These are phyloP conservation scores for Stomatorhinus ivindoensis DNA, from an alignment of 2,113 vertebrate species.

Conservation along the genomic window DNA sequence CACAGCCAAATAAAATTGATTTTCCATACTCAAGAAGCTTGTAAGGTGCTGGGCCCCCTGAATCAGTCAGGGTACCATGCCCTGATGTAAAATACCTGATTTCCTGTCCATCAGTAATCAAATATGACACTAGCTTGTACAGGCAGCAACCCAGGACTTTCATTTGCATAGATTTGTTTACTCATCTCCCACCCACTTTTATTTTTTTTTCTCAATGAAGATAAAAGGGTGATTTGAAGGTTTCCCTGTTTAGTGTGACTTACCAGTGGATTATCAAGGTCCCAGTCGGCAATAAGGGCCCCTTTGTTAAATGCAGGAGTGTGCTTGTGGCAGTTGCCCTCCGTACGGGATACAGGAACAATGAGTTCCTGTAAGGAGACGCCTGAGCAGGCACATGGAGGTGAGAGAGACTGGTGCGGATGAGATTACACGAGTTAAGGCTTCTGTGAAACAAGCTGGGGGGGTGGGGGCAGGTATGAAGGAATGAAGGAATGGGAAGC, in stretches of 20 bases:
- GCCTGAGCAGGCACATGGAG: conserved; percentile 43
- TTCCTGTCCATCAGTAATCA: conserved; percentile 14
- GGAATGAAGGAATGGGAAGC: neutral
- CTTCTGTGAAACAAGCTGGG: neutral
- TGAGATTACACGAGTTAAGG: conserved; percentile 37
- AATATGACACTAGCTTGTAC: conserved; percentile 21
- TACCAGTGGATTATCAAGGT: conserved; percentile 14
- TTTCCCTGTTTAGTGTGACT: conserved; percentile 8
- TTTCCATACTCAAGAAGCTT: neutral
- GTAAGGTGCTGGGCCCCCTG: neutral
- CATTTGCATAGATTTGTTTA: conserved; percentile 2
- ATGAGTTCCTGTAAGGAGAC: conserved; percentile 28
- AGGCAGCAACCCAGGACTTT: conserved; percentile 6
- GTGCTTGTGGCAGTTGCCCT: conserved; percentile 27
- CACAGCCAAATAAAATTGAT: neutral
- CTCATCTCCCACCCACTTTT: neutral
- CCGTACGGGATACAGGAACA: conserved; percentile 22
- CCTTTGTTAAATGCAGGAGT: conserved; percentile 35
- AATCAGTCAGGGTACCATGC: neutral
- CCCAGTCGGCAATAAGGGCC: conserved; percentile 26
- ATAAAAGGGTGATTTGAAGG: conserved; percentile 27
- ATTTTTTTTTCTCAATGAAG: conserved; percentile 20
- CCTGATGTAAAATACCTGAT: conserved; percentile 14
- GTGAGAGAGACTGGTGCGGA: conserved; percentile 42
- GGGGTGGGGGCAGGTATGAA: neutral